phyloP scores from a whole-genome alignment of 2,888 invertebrate genomes.

The Nomada ferruginata region DNA sequence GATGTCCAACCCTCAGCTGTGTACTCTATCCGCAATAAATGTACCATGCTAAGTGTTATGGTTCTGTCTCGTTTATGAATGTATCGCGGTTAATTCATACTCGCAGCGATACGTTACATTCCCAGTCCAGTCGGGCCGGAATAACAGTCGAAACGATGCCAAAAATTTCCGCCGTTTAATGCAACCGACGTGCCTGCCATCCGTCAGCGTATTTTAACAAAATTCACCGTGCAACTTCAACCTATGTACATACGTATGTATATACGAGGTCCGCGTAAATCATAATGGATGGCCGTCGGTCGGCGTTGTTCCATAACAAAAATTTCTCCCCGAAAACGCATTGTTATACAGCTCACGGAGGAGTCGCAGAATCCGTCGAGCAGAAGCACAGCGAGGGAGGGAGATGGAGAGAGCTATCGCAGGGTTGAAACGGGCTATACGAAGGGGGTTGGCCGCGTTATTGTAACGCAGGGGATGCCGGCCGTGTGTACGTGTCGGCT shows the following conservation, averaged over 20 bases:
- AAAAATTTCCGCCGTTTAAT: not conserved
- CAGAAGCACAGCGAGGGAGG: constrained; percentile 42
- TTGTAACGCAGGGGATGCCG: constrained; percentile 71
- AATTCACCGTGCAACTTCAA: constrained; percentile 8
- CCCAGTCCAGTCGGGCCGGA: too few relatives aligned
- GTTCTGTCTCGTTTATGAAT: too few relatives aligned
- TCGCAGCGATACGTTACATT: too few relatives aligned
- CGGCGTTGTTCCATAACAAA: constrained; percentile 52
- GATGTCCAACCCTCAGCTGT: too few relatives aligned
- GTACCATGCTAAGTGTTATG: too few relatives aligned
- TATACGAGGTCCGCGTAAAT: constrained; percentile 40
- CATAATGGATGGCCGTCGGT: constrained; percentile 53
- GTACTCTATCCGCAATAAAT: too few relatives aligned
- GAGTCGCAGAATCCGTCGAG: constrained; percentile 70
- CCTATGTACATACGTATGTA: not conserved
- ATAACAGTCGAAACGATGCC: not conserved
- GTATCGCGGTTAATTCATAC: too few relatives aligned
- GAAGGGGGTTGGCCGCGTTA: constrained; percentile 69
- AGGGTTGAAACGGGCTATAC: constrained; percentile 64
- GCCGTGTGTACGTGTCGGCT: constrained; percentile 51
- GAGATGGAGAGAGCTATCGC: constrained; percentile 22
- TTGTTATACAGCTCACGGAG: constrained; percentile 78
- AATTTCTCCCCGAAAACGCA: constrained; percentile 67
- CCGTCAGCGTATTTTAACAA: constrained; percentile 26
- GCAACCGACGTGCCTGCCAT: not conserved